Conservation (phyloP, 2,888 invertebrate species). For the Macaria liturata region DNA sequence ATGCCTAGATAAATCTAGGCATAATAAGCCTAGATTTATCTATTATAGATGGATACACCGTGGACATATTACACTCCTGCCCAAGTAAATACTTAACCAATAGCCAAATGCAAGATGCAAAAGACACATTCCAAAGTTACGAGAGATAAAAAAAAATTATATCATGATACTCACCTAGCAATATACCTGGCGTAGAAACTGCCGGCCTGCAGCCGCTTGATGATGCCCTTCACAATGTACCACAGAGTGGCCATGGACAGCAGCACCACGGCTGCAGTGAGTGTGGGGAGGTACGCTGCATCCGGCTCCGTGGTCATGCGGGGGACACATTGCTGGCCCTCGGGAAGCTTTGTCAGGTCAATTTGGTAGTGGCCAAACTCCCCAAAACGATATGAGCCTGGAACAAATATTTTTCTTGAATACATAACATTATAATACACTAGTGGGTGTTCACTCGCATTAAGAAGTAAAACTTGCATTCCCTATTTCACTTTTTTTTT, state of each 20-base stretch:
- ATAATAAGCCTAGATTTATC: too few relatives aligned
- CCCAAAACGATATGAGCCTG: conserved; percentile 67
- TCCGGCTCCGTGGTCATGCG: conserved; percentile 76
- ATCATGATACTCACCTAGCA: conserved; percentile 68
- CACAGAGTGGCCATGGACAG: conserved; percentile 77
- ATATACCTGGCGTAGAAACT: conserved; percentile 70
- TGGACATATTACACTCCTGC: too few relatives aligned
- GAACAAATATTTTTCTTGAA: conserved; percentile 1
- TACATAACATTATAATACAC: too few relatives aligned
- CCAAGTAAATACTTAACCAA: too few relatives aligned
- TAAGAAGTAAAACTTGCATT: too few relatives aligned
- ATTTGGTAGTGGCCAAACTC: conserved; percentile 73
- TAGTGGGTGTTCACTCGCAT: too few relatives aligned
- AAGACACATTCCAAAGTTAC: too few relatives aligned
- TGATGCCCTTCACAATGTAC: conserved; percentile 74
- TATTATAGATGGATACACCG: too few relatives aligned
- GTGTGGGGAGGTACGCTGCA: conserved; percentile 69
- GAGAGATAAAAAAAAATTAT: too few relatives aligned
- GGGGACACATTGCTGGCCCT: conserved; percentile 53
- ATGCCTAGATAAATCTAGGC: too few relatives aligned
- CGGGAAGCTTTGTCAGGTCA: conserved; percentile 47
- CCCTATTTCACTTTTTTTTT: too few relatives aligned
- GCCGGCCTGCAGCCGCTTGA: conserved; percentile 68
- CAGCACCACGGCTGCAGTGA: conserved; percentile 70
- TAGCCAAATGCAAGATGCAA: too few relatives aligned